Evolutionary conservation across 2,113 vertebrate species (phyloP).

Genomic region (Alethe castanea): DNA sequence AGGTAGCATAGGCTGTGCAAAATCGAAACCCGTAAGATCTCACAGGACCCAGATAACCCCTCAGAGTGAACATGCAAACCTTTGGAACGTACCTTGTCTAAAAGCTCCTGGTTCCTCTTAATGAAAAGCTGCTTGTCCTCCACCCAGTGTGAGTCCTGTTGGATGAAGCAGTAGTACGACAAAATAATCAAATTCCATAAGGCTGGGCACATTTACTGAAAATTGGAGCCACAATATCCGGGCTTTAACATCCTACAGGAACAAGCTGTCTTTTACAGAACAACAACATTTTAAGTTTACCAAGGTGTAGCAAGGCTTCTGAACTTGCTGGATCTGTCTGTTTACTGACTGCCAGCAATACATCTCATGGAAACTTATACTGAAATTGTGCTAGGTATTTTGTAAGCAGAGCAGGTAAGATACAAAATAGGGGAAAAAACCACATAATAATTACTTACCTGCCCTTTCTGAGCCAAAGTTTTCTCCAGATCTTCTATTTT

Average conservation of each 20-base stretch:
- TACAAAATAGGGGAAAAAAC: background rate
- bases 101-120: constrained; percentile 93
- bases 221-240: background rate
- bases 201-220: background rate
- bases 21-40: background rate
- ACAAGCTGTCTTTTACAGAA: background rate
- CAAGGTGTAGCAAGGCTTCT: background rate
- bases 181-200: constrained; percentile 26
- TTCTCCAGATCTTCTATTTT: constrained; percentile 98
- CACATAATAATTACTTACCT: constrained; percentile 74
- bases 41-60: background rate
- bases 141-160: constrained; percentile 97
- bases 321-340: background rate
- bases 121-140: constrained; percentile 98
- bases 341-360: background rate
- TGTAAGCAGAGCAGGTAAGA: background rate
- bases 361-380: background rate
- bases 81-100: constrained; percentile 85
- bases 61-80: background rate
- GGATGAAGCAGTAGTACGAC: constrained; percentile 63
- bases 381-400: background rate
- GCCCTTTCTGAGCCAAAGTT: constrained; percentile 88
- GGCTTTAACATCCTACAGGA: background rate
- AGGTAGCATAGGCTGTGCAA: background rate
- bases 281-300: background rate